A percentile compares a stretch with the other conserved stretches of the same genome.
These are phyloP conservation scores for Hippocampus mohnikei DNA, from an alignment of 2,113 vertebrate species.

Conservation along the genomic window DNA sequence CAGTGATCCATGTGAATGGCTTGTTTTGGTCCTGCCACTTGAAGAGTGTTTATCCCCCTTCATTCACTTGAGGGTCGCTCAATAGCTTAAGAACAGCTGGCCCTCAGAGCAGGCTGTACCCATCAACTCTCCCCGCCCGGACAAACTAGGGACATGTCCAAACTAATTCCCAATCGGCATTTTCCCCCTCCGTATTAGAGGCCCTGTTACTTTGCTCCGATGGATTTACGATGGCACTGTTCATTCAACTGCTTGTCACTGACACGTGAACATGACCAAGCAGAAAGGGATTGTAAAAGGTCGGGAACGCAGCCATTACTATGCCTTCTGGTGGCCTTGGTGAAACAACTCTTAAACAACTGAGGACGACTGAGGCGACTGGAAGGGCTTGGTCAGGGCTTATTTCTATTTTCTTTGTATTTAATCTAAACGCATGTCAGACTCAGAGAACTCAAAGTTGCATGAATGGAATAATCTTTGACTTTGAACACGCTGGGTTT, in stretches of 20 bases:
- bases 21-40: conserved; percentile 72
- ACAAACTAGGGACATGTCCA: conserved; percentile 60
- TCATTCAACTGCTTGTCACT: not conserved
- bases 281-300: conserved; percentile 17
- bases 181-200: conserved; percentile 11
- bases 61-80: conserved; percentile 56
- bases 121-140: conserved; percentile 56
- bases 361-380: conserved; percentile 14
- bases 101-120: conserved; percentile 60
- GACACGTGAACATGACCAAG: conserved; percentile 9
- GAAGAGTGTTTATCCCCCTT: conserved; percentile 68
- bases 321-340: conserved; percentile 17
- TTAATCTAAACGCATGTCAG: conserved; percentile 1
- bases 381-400: conserved; percentile 16
- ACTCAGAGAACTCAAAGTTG: conserved; percentile 33
- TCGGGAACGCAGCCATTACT: conserved; percentile 28
- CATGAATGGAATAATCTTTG: conserved; percentile 14
- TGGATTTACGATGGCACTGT: conserved; percentile 9
- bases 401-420: conserved; percentile 8
- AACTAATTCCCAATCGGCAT: conserved; percentile 55
- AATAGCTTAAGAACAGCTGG: conserved; percentile 70
- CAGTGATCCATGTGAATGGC: conserved; percentile 63
- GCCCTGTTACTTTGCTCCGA: conserved; percentile 10
- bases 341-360: conserved; percentile 5
- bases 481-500: conserved; percentile 29